Evolutionary conservation across 2,113 vertebrate genomes (phyloP), one percentile per base, ranked within the genome.

Genomic region (Misgurnus mizolepis): DNA sequence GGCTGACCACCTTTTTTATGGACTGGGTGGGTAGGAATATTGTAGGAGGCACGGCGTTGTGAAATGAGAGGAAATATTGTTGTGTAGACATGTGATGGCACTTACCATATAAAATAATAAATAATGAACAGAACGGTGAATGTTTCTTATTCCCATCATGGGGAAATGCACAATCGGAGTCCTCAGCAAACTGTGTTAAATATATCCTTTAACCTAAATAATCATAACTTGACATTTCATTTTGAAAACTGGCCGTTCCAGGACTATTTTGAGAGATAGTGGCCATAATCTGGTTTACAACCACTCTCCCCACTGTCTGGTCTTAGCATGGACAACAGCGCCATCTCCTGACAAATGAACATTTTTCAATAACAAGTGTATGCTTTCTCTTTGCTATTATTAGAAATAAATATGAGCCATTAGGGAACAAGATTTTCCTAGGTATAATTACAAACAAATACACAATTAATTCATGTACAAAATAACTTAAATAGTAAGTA

Each of bases 341-440:
- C 89, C 91, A 86, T 81, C 90, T 92, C 84, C 86, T 91, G 91
- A 88, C 40, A 73, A 3, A 60, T 22, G 22, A 22, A 22, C 22
- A 22, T 22, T 41, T 43, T 18, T 58, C 22, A 73, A 73, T 43
- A 73, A 15, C 53, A 60, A 18, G 6, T 1, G 17, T 56, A 34
- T 34, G 27, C 27, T 34, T 22, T 60, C 1, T 12, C 15, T 27
- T 15, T 27, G 18, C 8, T 68, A 3, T 7, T 11, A n/a, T 43
- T 47, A 18, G 12, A 55, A 5, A 17, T 55, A 55, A 11, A 12
- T 11, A 12, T 3, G 0, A 12, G 3, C 45, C 4, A 47, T 10
- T 47, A 47, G 45, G 10, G 45, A 47, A 47, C 27, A 2, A 34
- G 3, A 34, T 34, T 2, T 34, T 34, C 1, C 27, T 34, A 2